Evolutionary conservation across 2,113 vertebrate genomes (phyloP), one percentile per base, ranked within the genome.

Genomic region (Leuciscus idus): DNA sequence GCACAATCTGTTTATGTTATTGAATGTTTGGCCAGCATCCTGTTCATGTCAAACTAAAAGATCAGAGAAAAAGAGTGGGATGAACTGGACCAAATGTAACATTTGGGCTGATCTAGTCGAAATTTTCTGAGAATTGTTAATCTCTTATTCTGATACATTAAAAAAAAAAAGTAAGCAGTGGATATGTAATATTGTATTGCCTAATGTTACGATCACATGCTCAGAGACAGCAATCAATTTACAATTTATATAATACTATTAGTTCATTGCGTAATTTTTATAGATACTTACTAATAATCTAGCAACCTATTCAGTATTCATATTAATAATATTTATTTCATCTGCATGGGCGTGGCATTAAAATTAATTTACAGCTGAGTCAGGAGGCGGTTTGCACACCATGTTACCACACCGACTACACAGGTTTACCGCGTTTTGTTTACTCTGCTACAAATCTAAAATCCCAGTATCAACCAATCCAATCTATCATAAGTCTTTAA

Each of bases 21-120:
- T 62, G 59, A n/a, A 46, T 46, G 26, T 55, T 83, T 83, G 81
- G 64, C 81, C 81, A 70, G 81, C 17, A 83, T 55, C 81, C 62
- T 83, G 10, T 23, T 83, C 46, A 55, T 70, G 81, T 70, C 28
- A 55, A 61, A 39, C 55, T 55, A 68, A 52, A 17, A 83, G 81
- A 72, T 83, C 46, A 83, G 46, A 72, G 30, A 72, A 55, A 72
- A 28, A 17, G 64, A 82, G 7, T 43, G 21, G 11, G 48, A 72
- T 72, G 46, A 68, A 50, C 57, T 7, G 0, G 23, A 4, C 23
- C 43, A 68, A 23, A 21, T n/a, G n/a, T 50, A 82, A 68, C 26
- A 19, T 68, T 68, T 68, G 61, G 4, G 33, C 79, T 64, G 39
- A 78, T 78, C 75, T 52, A 78, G 28, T 78, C 2, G 10, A 28